phyloP scores from a whole-genome alignment of 2,888 invertebrate species.

The Antitype chi region DNA sequence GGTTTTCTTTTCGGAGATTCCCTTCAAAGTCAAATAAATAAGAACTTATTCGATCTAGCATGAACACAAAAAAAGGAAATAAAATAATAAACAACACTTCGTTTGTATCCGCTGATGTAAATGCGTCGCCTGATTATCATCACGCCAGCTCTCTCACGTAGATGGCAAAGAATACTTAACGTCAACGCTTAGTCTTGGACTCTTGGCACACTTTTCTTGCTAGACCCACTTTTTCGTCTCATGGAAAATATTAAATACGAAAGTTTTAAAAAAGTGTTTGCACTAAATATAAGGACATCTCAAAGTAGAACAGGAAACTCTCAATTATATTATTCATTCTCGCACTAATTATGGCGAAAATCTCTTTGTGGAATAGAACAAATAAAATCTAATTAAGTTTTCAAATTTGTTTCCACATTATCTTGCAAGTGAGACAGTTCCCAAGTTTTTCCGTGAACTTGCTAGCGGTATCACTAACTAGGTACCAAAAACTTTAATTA shows the following conservation, averaged over 20 bases:
- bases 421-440: conserved; percentile 41
- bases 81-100: conserved; percentile 52
- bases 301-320: not conserved
- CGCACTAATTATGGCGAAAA: conserved; percentile 11
- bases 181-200: conserved; percentile 42
- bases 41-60: conserved; percentile 25
- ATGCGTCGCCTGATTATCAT: conserved; percentile 48
- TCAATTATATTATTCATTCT: conserved; percentile 1
- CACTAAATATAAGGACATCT: conserved; percentile 11
- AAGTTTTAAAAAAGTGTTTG: conserved; percentile 15
- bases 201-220: conserved; percentile 50
- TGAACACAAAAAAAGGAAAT: conserved; percentile 37
- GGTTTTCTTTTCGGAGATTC: not conserved
- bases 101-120: conserved; percentile 28
- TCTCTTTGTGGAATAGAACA: conserved; percentile 6
- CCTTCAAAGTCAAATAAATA: conserved; percentile 20
- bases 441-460: conserved; percentile 48
- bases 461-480: conserved; percentile 33
- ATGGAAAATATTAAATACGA: conserved; percentile 16
- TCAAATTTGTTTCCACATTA: conserved; percentile 33
- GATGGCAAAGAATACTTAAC: conserved; percentile 45
- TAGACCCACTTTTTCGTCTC: conserved; percentile 45
- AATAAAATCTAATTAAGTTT: conserved; percentile 48
- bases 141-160: conserved; percentile 29
- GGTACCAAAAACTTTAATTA: conserved; percentile 65